Conservation (phyloP, 1,140 invertebrate genomes). For the Conus betulinus region DNA sequence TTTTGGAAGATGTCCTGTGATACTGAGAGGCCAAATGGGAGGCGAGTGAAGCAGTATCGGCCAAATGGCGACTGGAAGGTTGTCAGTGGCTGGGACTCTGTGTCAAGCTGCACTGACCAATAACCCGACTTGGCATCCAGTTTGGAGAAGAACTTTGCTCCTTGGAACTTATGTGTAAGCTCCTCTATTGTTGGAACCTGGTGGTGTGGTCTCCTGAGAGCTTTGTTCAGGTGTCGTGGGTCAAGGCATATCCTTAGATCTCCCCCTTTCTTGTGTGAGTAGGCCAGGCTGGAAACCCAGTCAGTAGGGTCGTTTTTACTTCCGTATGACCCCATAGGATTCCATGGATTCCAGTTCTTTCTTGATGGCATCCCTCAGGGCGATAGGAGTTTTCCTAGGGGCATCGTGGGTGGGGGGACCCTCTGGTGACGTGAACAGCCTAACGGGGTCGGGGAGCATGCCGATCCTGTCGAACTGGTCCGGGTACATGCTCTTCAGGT, state of each 20-base stretch:
- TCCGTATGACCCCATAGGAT: constrained; percentile 30
- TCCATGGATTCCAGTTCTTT: constrained; percentile 34
- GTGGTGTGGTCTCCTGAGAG: not conserved
- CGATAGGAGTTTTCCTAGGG: constrained; percentile 55
- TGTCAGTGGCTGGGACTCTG: too few species aligned
- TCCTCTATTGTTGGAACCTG: constrained; percentile 18
- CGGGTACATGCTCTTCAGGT: constrained; percentile 6
- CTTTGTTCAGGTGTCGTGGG: constrained; percentile 21
- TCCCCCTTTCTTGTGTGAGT: constrained; percentile 18
- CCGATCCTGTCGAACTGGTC: constrained; percentile 37
- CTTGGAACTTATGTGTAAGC: constrained; percentile 15
- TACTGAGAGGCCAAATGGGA: not conserved
- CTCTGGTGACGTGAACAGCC: constrained; percentile 47
- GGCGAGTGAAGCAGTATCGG: too few species aligned
- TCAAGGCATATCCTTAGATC: constrained; percentile 1
- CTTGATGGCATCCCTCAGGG: constrained; percentile 25
- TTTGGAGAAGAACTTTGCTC: constrained; percentile 9
- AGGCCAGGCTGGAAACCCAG: constrained; percentile 66
- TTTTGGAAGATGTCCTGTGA: constrained; percentile 66
- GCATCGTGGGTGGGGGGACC: constrained; percentile 44
- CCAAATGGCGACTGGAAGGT: too few species aligned
- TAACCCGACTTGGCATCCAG: not conserved
- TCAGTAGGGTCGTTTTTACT: constrained; percentile 68
- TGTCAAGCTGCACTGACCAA: too few species aligned
- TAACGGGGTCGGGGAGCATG: constrained; percentile 22